Evolutionary conservation across 2,113 vertebrate species (phyloP), one percentile per base, ranked within the genome.

Genomic region (Sinocyclocheilus rhinocerous): DNA sequence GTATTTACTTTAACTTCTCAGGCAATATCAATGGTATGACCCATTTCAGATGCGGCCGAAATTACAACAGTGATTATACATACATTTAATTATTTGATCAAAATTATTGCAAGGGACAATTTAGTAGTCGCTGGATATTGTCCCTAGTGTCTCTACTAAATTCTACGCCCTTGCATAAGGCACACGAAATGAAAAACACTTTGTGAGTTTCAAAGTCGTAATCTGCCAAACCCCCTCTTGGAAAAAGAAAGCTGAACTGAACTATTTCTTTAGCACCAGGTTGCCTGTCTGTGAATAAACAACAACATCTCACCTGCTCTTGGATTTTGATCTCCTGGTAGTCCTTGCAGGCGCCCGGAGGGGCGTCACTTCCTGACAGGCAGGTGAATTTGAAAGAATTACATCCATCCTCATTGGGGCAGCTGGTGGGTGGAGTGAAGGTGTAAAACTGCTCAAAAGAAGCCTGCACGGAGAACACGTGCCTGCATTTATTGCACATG

Each of bases 281-380:
- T 5, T 78, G 8, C 8, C 42, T 45, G 42, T 42, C 1, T 2
- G 0, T 48, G 45, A 48, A 48, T 48, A 48, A 39, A 48, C 42
- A 45, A 48, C 45, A 48, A 13, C 39, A 12, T 4, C 57, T 11
- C 83, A 99, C 98, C 93, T 99, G 98, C 86, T 99, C 97, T 81
- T 99, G 98, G 86, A 99, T 98, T 93, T 99, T 99, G 84, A 99
- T 97, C 94, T 99, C 98, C 91, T 99, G 98, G 88, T 97, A 98
- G 94, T 99, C 98, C 83, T 94, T 96, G 94, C 98, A 99, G 86
- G 90, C 92, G 15, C 92, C 24, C 0, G 96, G 95, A 85, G 93
- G 92, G 59, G 95, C 94, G 8, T 94, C 87, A 65, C 95, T 90
- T 78, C 87, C 96, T 11, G 97, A 95, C 39, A 99, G 95, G 90